A percentile compares a stretch with the other conserved stretches of the same genome.
phyloP scores from a whole-genome alignment of 2,797 vertebrate species.

The Neosilurus hyrtlii region DNA sequence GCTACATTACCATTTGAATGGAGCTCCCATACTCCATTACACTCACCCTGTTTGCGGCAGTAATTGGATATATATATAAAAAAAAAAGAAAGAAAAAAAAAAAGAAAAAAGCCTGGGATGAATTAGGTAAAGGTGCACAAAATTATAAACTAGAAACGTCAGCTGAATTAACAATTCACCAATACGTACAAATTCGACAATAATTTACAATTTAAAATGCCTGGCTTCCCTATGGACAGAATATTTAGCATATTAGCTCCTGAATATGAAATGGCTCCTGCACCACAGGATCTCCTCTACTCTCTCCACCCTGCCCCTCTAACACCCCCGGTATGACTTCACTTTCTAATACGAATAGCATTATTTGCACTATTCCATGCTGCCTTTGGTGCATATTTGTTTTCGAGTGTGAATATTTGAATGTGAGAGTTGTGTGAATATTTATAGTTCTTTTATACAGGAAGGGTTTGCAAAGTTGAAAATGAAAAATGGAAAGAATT shows the following conservation, averaged over 20 bases:
- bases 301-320: background rate
- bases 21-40: slow-evolving; percentile 59
- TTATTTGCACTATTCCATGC: slow-evolving; percentile 24
- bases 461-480: background rate
- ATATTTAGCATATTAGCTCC: slow-evolving; percentile 10
- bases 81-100: slow-evolving; percentile 63
- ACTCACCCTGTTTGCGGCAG: slow-evolving; percentile 67
- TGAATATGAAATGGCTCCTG: slow-evolving; percentile 1
- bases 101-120: slow-evolving; percentile 53
- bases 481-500: background rate
- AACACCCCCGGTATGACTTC: background rate
- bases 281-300: background rate
- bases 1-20: slow-evolving; percentile 76
- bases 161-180: slow-evolving; percentile 2
- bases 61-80: slow-evolving; percentile 69
- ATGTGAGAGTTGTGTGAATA: slow-evolving; percentile 10
- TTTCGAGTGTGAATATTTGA: background rate
- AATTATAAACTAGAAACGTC: slow-evolving; percentile 2
- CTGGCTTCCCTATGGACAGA: background rate
- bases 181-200: slow-evolving; percentile 29
- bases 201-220: slow-evolving; percentile 22
- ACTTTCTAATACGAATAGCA: background rate
- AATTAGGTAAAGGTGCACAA: slow-evolving; percentile 57
- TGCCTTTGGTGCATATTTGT: slow-evolving; percentile 22
- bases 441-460: background rate